Evolutionary conservation across 2,113 vertebrate genomes (phyloP), one percentile per base, ranked within the genome.

Genomic region (Xiphophorus maculatus): DNA sequence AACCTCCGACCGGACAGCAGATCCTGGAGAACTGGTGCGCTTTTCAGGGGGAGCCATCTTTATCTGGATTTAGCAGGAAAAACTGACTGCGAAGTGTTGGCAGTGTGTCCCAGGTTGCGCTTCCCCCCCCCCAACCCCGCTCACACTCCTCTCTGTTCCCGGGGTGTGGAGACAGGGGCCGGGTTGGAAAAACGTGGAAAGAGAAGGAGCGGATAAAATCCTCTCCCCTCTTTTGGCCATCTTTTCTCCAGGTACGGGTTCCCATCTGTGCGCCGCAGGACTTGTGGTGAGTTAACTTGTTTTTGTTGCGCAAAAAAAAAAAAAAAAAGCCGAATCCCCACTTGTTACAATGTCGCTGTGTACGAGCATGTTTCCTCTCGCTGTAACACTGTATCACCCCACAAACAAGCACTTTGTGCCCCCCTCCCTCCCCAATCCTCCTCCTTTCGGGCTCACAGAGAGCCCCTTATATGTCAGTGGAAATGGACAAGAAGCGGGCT

Each of bases 131-230:
- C 89, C 88, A 91, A 88, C 90, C 91, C 92, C 93, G 84, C 89
- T 88, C 91, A 73, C 92, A 88, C 91, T 89, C 88, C 91, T 89
- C 88, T 91, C 82, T 73, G 88, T 84, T 91, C 90, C 87, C 86
- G 92, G 93, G 94, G 93, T 93, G 93, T 93, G 92, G 90, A 94
- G 93, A 87, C 84, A 66, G 91, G 93, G 94, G 87, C 88, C 85
- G 84, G 92, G 92, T 84, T 27, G 71, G 78, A 73, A 92, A 90
- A 90, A 84, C 87, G 89, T 92, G 91, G 88, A 93, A 86, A 48
- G 80, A 76, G 71, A 73, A 75, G 65, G 37, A 74, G 65, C 61
- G 73, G 66, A 77, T 51, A 73, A 63, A 81, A 22, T n/a, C n/a
- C n/a, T 3, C n/a, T 1, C 40, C 40, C 62, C 3, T 25, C 51